Conservation (phyloP, 2,113 vertebrate species). For the Cheilinus undulatus region DNA sequence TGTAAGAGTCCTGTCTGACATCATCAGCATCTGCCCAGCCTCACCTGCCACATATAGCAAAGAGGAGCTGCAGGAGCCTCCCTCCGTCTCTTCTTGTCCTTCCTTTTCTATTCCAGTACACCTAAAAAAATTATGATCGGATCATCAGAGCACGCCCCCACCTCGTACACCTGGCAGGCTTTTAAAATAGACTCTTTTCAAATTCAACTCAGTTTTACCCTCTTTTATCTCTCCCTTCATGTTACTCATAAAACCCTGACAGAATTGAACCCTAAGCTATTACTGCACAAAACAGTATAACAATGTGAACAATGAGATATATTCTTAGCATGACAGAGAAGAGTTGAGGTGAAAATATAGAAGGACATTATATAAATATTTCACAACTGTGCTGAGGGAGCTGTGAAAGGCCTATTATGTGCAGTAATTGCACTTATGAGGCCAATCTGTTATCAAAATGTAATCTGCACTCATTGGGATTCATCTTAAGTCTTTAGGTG, state of each 20-base stretch:
- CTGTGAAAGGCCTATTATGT: constrained; percentile 66
- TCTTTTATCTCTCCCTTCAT: constrained; percentile 29
- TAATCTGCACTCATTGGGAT: constrained; percentile 74
- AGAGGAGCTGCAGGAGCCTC: constrained; percentile 20
- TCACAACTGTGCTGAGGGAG: constrained; percentile 60
- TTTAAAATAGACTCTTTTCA: constrained; percentile 35
- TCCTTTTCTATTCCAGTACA: background rate
- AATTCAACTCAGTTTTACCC: constrained; percentile 22
- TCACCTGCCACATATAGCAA: constrained; percentile 51
- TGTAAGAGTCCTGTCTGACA: constrained; percentile 70
- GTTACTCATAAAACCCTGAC: constrained; percentile 44
- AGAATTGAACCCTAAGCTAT: constrained; percentile 50
- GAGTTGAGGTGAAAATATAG: constrained; percentile 75
- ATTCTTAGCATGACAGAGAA: constrained; percentile 63
- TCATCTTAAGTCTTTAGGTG: constrained; percentile 63
- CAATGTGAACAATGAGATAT: constrained; percentile 58
- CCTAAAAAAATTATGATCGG: constrained; percentile 2
- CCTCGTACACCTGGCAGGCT: constrained; percentile 15
- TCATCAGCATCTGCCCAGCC: constrained; percentile 64
- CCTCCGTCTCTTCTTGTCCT: constrained; percentile 6
- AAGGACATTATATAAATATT: constrained; percentile 78
- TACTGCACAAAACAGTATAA: constrained; percentile 31
- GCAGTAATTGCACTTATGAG: constrained; percentile 81
- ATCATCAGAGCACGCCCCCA: constrained; percentile 14
- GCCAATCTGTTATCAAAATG: constrained; percentile 62